Evolutionary conservation across 1,140 invertebrate species (phyloP).

Genomic region (Heliothis subflexa): DNA sequence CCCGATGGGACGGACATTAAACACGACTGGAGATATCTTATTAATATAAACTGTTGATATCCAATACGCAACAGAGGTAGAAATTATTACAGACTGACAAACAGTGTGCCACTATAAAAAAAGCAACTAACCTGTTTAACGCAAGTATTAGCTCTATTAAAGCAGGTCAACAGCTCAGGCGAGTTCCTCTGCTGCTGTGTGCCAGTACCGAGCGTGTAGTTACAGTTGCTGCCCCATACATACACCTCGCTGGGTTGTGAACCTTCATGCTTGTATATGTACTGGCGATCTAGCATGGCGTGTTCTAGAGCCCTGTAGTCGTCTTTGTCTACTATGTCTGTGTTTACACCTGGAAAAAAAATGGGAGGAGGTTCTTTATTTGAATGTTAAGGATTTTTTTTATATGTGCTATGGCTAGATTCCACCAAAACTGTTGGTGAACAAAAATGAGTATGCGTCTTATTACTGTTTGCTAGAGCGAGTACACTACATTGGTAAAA

Average conservation of each 20-base stretch:
- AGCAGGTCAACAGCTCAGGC: slow-evolving; percentile 78
- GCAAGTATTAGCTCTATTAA: slow-evolving; percentile 73
- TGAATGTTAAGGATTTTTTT: neutral
- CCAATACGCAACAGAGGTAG: too few relatives aligned
- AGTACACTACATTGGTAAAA: too few relatives aligned
- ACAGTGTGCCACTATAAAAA: neutral
- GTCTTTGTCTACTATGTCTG: slow-evolving; percentile 81
- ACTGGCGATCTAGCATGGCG: slow-evolving; percentile 79
- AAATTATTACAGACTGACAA: too few relatives aligned
- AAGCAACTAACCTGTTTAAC: slow-evolving; percentile 75
- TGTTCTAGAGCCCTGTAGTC: slow-evolving; percentile 82
- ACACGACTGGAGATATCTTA: too few relatives aligned
- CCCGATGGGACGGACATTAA: too few relatives aligned
- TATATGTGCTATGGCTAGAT: too few relatives aligned
- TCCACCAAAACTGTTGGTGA: too few relatives aligned
- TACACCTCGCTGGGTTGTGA: slow-evolving; percentile 86
- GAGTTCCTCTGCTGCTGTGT: slow-evolving; percentile 75
- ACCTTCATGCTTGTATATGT: slow-evolving; percentile 71
- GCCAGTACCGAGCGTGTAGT: slow-evolving; percentile 89
- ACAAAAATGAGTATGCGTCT: too few relatives aligned
- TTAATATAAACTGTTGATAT: too few relatives aligned
- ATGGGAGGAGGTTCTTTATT: neutral
- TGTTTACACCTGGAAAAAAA: slow-evolving; percentile 75
- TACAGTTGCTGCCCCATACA: slow-evolving; percentile 91
- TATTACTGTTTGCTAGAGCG: too few relatives aligned